Base-by-base conservation (phyloP, 2,797 vertebrate genomes). In the Anabas testudineus region DNA sequence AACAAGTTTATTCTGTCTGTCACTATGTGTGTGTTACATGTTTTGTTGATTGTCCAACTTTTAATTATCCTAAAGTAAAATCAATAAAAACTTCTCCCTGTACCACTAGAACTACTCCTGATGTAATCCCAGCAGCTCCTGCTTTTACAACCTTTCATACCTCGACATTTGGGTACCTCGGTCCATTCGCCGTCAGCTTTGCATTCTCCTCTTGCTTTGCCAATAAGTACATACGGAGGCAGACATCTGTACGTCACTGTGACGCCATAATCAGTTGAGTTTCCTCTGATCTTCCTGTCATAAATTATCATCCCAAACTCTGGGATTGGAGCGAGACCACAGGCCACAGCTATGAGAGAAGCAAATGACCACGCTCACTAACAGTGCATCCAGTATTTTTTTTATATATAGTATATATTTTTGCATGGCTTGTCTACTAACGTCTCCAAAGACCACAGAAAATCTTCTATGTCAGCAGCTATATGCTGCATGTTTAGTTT, bases 101-200 rank as follows among this genome's bases (percentile, higher is more conserved):
- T 10, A 12, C 21, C 6, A 30, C 7, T n/a, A n/a, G n/a, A n/a
- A n/a, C n/a, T 41, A 8, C 30, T 32, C 30, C n/a, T n/a, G n/a
- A n/a, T n/a, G n/a, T n/a, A n/a, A n/a, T n/a, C n/a, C n/a, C n/a
- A n/a, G n/a, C n/a, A n/a, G n/a, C n/a, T n/a, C n/a, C n/a, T n/a
- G n/a, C n/a, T 39, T 15, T 15, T 39, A 15, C 12, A 12, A 32
- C 16, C 8, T 39, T 32, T 57, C 55, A 4, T 89, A 96, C 96
- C 81, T 81, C 4, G 91, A 87, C 97, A 98, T 84, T 93, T 84
- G 3, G 96, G 97, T 30, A 91, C 67, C 34, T 81, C 10, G 7
- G 94, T 95, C 96, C 97, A 98, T 34, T 19, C 93, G 7, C 96
- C 95, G 0, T 81, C 77, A 18, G 64, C 68, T 1, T 24, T 91